Percentiles rank a stretch among this genome's conserved stretches.
Evolutionary conservation across 2,113 vertebrate genomes (phyloP).

Genomic region (Mirounga angustirostris): DNA sequence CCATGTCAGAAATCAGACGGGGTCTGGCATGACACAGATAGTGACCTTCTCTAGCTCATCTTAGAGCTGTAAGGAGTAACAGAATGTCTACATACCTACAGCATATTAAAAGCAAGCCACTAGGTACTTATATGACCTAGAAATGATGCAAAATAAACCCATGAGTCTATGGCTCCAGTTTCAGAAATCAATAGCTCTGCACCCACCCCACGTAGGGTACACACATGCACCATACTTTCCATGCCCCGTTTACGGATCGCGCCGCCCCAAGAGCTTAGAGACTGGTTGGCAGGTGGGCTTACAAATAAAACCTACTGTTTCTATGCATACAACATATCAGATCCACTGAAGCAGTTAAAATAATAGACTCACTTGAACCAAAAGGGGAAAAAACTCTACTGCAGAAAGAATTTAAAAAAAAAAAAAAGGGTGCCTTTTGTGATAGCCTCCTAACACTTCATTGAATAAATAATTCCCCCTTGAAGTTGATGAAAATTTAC

Average conservation of each 20-base stretch:
- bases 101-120: neutral
- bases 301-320: neutral
- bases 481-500: conserved; percentile 70
- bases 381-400: neutral
- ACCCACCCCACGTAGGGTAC: accelerated
- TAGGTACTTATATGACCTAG: neutral
- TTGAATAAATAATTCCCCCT: conserved; percentile 62
- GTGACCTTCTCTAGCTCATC: neutral
- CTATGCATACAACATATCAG: neutral
- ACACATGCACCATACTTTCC: neutral
- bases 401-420: neutral
- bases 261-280: neutral
- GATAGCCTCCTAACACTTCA: conserved; percentile 30
- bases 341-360: neutral
- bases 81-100: neutral
- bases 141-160: conserved; percentile 32
- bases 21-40: neutral
- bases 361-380: neutral
- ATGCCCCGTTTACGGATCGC: neutral
- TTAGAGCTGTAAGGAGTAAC: neutral
- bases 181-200: neutral
- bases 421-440: neutral
- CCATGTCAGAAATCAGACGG: neutral
- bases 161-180: neutral
- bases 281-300: neutral